phyloP scores from a whole-genome alignment of 2,797 vertebrate genomes.

The Trematomus bernacchii region DNA sequence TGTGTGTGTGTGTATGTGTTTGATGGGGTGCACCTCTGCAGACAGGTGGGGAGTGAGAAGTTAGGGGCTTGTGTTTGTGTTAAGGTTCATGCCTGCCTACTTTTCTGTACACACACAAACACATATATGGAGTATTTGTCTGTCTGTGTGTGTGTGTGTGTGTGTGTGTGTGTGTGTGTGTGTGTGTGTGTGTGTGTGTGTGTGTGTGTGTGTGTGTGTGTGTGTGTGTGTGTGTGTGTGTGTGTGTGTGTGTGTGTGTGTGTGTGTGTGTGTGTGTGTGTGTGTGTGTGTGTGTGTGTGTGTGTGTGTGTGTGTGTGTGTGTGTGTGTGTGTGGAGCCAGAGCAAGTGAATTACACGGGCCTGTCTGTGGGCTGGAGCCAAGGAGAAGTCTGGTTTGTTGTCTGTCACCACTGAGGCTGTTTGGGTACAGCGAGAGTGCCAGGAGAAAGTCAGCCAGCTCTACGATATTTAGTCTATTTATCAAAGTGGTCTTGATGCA shows the following conservation, averaged over 20 bases:
- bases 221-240: slow-evolving; percentile 16
- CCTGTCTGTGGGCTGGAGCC: slow-evolving; percentile 44
- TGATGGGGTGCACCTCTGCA: slow-evolving; percentile 61
- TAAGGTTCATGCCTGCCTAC: not conserved
- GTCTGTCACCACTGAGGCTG: slow-evolving; percentile 68
- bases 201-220: slow-evolving; percentile 27
- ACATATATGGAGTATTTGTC: slow-evolving; percentile 9
- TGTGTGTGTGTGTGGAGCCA: slow-evolving; percentile 24
- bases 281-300: slow-evolving; percentile 22
- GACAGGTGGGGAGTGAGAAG: slow-evolving; percentile 62
- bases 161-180: too few species aligned
- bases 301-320: slow-evolving; percentile 14
- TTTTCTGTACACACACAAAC: slow-evolving; percentile 18
- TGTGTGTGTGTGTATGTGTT: slow-evolving; percentile 33
- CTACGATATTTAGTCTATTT: slow-evolving; percentile 55
- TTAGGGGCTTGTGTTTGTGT: slow-evolving; percentile 39
- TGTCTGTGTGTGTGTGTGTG: too few species aligned
- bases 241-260: not conserved
- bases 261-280: not conserved
- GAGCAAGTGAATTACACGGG: slow-evolving; percentile 48
- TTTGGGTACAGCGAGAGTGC: slow-evolving; percentile 49
- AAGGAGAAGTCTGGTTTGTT: slow-evolving; percentile 63
- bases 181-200: slow-evolving; percentile 12
- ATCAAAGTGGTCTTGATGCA: slow-evolving; percentile 38
- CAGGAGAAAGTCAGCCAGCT: slow-evolving; percentile 39